Conservation (phyloP, 2,797 vertebrate species). For the Crocodylus rhombifer region DNA sequence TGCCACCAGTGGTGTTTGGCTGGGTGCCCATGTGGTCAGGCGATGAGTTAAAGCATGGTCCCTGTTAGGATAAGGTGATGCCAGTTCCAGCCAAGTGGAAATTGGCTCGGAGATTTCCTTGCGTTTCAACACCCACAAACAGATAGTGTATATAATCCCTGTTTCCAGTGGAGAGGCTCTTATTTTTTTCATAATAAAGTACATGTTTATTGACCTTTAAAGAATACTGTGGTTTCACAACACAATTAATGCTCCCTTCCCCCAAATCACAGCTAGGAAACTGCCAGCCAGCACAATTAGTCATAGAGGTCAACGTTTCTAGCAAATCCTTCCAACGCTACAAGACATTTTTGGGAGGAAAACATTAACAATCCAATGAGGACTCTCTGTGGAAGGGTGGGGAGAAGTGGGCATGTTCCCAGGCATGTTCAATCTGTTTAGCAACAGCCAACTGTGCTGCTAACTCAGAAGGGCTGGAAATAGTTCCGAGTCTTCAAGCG, state of each 20-base stretch:
- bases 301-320: not conserved
- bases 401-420: not conserved
- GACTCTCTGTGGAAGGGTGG: constrained; percentile 24
- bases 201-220: constrained; percentile 36
- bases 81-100: not conserved
- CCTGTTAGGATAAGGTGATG: not conserved
- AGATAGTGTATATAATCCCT: not conserved
- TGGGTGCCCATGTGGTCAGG: not conserved
- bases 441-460: constrained; percentile 7
- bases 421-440: accelerated
- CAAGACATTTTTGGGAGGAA: not conserved
- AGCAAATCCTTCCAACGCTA: not conserved
- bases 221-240: constrained; percentile 41
- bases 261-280: constrained; percentile 11
- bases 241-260: not conserved
- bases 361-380: not conserved
- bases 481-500: accelerated
- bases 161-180: not conserved
- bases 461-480: not conserved
- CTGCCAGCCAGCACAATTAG: not conserved
- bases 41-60: not conserved
- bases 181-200: not conserved
- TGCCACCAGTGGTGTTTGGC: not conserved
- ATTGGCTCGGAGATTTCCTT: constrained; percentile 8
- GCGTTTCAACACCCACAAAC: not conserved